Percentiles rank a stretch among this genome's conserved stretches.
Evolutionary conservation across 1,140 invertebrate genomes (phyloP).

Genomic region (Bicyclus anynana): DNA sequence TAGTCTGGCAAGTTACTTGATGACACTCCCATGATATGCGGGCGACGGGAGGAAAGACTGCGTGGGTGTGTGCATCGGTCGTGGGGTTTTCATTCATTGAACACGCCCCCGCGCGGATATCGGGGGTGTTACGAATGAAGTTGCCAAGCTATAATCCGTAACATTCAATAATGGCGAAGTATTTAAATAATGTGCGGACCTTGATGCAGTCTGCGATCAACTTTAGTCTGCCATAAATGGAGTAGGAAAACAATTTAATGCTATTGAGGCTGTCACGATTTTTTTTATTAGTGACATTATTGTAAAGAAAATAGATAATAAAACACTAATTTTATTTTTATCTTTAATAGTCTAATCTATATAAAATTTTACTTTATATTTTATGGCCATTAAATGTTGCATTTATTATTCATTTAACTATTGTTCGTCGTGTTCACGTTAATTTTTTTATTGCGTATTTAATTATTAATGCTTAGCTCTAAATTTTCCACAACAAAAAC

Average conservation of each 20-base stretch:
- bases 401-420: not conserved
- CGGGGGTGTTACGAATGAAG: too few species aligned
- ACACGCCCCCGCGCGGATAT: too few species aligned
- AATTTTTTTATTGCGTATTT: too few species aligned
- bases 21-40: too few species aligned
- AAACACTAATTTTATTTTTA: not conserved
- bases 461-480: too few species aligned
- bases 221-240: not conserved
- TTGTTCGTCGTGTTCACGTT: not conserved
- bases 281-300: not conserved
- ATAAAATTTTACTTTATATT: not conserved
- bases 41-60: too few species aligned
- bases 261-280: constrained; percentile 18
- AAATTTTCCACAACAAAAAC: too few species aligned
- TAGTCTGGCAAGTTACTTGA: too few species aligned
- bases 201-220: not conserved
- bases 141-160: too few species aligned
- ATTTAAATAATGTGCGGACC: not conserved
- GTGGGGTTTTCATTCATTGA: too few species aligned
- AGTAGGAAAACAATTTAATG: constrained; percentile 2
- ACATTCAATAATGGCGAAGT: too few species aligned
- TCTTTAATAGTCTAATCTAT: not conserved
- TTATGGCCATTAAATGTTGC: not conserved
- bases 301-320: not conserved
- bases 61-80: too few species aligned